Base-by-base conservation (phyloP, 2,113 vertebrate genomes). In the Elachura formosa region DNA sequence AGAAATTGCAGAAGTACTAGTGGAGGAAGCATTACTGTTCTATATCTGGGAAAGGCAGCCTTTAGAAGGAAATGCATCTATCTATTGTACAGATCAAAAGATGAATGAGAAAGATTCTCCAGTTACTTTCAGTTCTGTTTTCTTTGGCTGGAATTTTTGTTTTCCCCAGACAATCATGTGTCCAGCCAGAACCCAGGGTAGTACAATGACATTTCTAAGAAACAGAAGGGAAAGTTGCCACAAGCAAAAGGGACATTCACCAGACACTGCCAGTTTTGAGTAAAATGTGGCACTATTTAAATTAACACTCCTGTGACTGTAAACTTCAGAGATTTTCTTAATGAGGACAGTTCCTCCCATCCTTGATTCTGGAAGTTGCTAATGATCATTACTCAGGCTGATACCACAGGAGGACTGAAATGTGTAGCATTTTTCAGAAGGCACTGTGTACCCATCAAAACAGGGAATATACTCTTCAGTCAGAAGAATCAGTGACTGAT, bases 81-180 rank as follows among this genome's bases (percentile, higher is more conserved):
- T 77, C 52, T 78, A 0, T 43, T 58, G 51, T 59, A 74, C 48
- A 68, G 21, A 67, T 77, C 48, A 63, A 55, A 56, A 41, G 72
- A 83, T 61, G n/a, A 95, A 85, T 69, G 48, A 66, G 31, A 45
- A 72, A 63, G 45, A 45, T 38, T 61, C 62, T 83, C 23, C 26
- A 17, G 25, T 55, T 84, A 52, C 55, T 96, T 97, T 96, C 93
- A 84, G 59, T 97, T 97, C 72, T 85, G 55, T 92, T 97, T 90
- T 48, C 48, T 90, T 66, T 55, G 51, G 28, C 22, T 94, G 79
- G 67, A 87, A 63, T 92, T 45, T 79, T 48, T 79, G 43, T 56
- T 74, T 80, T 48, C 63, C 38, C 58, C 56, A 68, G 45, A 29
- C 11, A 6, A 19, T 48, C 29, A 26, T 19, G 22, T 40, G 59